Conservation (phyloP, 2,113 vertebrate species). For the Festucalex cinctus region DNA sequence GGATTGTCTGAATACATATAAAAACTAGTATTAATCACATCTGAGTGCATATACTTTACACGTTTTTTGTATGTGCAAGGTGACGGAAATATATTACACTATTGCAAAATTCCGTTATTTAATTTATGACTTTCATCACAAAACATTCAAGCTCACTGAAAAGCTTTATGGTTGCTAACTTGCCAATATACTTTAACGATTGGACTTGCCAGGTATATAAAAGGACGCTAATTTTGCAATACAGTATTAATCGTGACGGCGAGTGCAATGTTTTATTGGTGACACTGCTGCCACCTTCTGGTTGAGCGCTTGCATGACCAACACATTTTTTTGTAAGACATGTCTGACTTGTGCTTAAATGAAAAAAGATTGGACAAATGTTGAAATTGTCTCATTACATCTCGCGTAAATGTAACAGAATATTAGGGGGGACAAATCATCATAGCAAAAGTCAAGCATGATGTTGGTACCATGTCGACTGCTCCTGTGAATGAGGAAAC, state of each 20-base stretch:
- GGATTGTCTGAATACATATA: neutral
- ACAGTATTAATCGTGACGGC: neutral
- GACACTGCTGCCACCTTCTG: slow-evolving; percentile 37
- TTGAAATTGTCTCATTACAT: no score
- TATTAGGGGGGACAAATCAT: no score
- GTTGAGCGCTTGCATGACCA: neutral
- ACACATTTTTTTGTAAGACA: neutral
- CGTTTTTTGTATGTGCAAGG: no score
- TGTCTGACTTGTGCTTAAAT: neutral
- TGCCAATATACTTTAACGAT: neutral
- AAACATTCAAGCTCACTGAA: neutral
- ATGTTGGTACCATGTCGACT: no score
- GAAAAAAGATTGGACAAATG: neutral
- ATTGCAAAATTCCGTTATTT: neutral
- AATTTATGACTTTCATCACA: neutral
- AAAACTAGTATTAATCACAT: neutral
- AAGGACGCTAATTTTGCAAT: neutral
- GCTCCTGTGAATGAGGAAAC: no score
- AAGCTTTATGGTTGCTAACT: neutral
- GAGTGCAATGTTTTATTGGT: neutral
- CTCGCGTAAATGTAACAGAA: no score
- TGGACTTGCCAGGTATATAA: neutral
- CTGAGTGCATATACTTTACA: neutral
- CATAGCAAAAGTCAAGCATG: no score
- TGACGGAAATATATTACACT: no score